Conservation (phyloP, 2,113 vertebrate genomes). For the Scomber scombrus region DNA sequence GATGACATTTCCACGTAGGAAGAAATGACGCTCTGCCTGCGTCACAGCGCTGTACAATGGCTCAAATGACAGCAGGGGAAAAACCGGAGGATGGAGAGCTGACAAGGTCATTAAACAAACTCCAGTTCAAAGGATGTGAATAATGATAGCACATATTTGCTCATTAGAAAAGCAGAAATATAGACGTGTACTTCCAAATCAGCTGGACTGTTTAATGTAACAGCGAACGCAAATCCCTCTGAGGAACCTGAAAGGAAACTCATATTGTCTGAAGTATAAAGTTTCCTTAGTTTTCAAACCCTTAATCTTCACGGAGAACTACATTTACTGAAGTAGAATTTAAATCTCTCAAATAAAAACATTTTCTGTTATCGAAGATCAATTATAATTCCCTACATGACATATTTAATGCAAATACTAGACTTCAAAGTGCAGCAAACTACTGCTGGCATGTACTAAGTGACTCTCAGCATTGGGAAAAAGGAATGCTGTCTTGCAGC, state of each 20-base stretch:
- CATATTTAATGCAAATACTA: background rate
- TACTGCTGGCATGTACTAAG: background rate
- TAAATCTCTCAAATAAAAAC: background rate
- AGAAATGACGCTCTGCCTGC: slow-evolving; percentile 40
- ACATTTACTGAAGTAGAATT: background rate
- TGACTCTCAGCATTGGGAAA: background rate
- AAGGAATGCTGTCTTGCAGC: background rate
- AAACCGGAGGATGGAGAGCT: slow-evolving; percentile 28
- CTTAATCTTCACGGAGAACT: background rate
- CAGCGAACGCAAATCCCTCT: background rate
- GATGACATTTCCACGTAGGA: slow-evolving; percentile 68
- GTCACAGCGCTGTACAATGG: slow-evolving; percentile 25
- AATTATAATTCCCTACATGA: background rate
- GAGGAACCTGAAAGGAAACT: background rate
- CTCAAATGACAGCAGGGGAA: slow-evolving; percentile 56
- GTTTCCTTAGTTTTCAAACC: background rate
- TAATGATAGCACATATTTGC: background rate
- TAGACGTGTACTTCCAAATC: background rate
- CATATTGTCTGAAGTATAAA: background rate
- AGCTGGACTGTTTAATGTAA: background rate
- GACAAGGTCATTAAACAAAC: slow-evolving; percentile 17
- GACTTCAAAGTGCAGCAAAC: background rate
- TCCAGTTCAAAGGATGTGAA: slow-evolving; percentile 28
- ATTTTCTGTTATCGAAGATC: background rate
- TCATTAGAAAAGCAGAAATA: background rate